Conservation (phyloP, 2,888 invertebrate genomes). For the Parapristionchus giblindavisi region DNA sequence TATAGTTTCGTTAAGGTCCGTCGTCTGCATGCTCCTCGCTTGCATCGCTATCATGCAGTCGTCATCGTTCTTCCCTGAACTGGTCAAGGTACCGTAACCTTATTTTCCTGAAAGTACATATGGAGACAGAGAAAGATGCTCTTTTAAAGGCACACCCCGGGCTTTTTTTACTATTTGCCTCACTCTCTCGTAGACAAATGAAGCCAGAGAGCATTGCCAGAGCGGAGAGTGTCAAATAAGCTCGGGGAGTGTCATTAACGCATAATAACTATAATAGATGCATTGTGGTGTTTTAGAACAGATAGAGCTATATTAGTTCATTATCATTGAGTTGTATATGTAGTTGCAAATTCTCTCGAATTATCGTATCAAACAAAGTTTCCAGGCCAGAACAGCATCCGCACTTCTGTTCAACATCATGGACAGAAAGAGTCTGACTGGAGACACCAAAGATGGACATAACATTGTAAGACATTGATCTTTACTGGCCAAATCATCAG, state of each 20-base stretch:
- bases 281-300: no score
- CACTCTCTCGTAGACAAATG: no score
- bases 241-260: no score
- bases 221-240: no score
- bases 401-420: slow-evolving; percentile 70
- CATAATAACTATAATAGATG: no score
- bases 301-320: neutral
- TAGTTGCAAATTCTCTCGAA: neutral
- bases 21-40: slow-evolving; percentile 30
- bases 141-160: no score
- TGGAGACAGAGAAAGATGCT: no score
- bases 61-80: slow-evolving; percentile 30
- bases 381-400: slow-evolving; percentile 60
- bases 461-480: slow-evolving; percentile 29
- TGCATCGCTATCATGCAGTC: slow-evolving; percentile 39
- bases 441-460: slow-evolving; percentile 59
- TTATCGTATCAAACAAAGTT: neutral
- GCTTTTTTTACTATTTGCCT: no score
- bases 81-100: slow-evolving; percentile 17
- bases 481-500: neutral
- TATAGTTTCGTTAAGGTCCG: slow-evolving; percentile 58
- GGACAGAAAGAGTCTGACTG: slow-evolving; percentile 68
- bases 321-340: neutral
- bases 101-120: no score
- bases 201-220: no score